Evolutionary conservation across 2,888 invertebrate species (phyloP), one percentile per base, ranked within the genome.

Genomic region (Phlogophora meticulosa): DNA sequence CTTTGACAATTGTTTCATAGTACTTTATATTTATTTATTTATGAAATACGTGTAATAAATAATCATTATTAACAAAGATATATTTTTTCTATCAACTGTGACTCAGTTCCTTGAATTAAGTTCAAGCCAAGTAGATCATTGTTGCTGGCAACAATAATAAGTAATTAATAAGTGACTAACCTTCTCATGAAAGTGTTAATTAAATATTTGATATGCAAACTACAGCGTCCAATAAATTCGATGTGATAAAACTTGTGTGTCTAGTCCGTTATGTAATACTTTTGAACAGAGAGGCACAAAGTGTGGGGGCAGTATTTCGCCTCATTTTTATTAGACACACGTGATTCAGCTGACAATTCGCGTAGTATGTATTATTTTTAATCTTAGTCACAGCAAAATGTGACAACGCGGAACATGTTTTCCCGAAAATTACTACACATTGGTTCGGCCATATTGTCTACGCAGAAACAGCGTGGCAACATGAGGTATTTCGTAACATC

Each of bases 301-400:
- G 5, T 59, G 66, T 61, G 59, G 61, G 56, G 60, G 74, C 56
- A 52, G 59, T 70, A 32, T 63, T 65, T 70, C 76, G 76, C 48
- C 65, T 76, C 57, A 77, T 70, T 78, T 78, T 62, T 70, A 51
- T 72, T 52, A 60, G 28, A 42, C 22, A 34, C 63, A 53, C 49
- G 76, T 72, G 78, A 76, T 63, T 75, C 64, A 60, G 52, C 20
- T 22, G 20, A 22, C 51, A 60, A 58, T 53, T 65, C 22, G 56
- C 65, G 45, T 28, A 69, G 43, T 62, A 66, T 38, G 10, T 58
- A 51, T 78, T 76, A 69, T 70, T 69, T 67, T 57, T 62, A 80
- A 75, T 67, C 9, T 51, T 57, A 56, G 34, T 52, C 64, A 38
- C 20, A 65, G 34, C 24, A 66, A 66, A 55, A 66, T 60, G 32